Conservation (phyloP, 2,113 vertebrate species). For the Chaenocephalus aceratus region DNA sequence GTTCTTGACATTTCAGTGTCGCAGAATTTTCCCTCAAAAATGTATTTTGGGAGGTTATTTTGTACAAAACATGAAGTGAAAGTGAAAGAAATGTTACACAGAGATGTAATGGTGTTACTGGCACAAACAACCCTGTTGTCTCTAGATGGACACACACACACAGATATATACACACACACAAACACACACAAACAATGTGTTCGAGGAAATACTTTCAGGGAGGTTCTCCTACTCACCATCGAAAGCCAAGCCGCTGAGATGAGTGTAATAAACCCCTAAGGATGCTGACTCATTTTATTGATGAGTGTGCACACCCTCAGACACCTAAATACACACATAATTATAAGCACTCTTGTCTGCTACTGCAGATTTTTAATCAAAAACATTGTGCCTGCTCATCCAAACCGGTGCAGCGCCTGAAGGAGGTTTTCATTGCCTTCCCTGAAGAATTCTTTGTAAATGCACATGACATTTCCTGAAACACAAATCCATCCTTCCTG, state of each 20-base stretch:
- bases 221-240: conserved; percentile 52
- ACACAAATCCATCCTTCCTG: background rate
- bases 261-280: conserved; percentile 42
- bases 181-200: background rate
- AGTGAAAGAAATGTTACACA: conserved; percentile 7
- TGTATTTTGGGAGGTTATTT: conserved; percentile 1
- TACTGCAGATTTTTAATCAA: conserved; percentile 18
- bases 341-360: background rate
- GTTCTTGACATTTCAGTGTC: too few relatives aligned
- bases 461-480: background rate
- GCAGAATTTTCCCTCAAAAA: too few relatives aligned
- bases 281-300: conserved; percentile 54
- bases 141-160: background rate
- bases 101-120: conserved; percentile 1
- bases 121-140: conserved; percentile 6
- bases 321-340: conserved; percentile 23
- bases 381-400: conserved; percentile 11
- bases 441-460: background rate
- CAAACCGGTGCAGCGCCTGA: background rate
- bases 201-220: conserved; percentile 47
- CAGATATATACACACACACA: background rate
- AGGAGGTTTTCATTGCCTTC: background rate
- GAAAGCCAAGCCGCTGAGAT: conserved; percentile 36
- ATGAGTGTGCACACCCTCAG: conserved; percentile 20
- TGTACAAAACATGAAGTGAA: background rate